A percentile compares a stretch with the other conserved stretches of the same genome.
Conservation (phyloP, 2,888 invertebrate genomes). For the Eupeodes luniger region DNA sequence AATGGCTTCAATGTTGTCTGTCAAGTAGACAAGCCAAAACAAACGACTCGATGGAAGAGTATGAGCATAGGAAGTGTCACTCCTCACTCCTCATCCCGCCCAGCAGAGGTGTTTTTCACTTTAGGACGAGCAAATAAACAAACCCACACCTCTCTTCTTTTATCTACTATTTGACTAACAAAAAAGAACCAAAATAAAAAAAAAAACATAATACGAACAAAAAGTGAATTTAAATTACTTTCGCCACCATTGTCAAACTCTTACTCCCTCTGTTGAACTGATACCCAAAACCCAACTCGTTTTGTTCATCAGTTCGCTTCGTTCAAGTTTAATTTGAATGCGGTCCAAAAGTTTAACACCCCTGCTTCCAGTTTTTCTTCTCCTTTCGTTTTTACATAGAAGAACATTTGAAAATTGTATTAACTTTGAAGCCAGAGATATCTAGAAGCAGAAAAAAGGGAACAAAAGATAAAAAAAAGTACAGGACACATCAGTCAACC, state of each 20-base stretch:
- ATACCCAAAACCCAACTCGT: not conserved
- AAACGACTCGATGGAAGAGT: constrained; percentile 39
- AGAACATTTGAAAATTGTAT: constrained; percentile 53
- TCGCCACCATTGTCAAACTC: constrained; percentile 63
- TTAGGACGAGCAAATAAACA: constrained; percentile 18
- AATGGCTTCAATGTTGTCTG: constrained; percentile 70
- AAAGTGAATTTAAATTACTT: constrained; percentile 75
- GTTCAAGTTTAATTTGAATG: constrained; percentile 68
- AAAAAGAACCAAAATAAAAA: constrained; percentile 36
- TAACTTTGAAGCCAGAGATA: constrained; percentile 49
- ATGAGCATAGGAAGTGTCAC: constrained; percentile 1
- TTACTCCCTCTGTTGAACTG: constrained; percentile 25
- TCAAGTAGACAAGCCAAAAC: constrained; percentile 72
- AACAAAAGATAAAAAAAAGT: constrained; percentile 22
- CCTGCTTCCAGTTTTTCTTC: not conserved
- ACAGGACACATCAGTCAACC: constrained; percentile 72
- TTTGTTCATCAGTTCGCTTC: constrained; percentile 20
- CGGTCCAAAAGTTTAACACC: constrained; percentile 74
- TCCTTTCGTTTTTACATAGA: not conserved
- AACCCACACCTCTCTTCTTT: constrained; percentile 14
- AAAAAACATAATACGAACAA: constrained; percentile 44
- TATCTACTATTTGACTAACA: constrained; percentile 35
- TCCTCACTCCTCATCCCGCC: not conserved
- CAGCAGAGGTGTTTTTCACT: constrained; percentile 1
- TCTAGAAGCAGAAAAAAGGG: not conserved